Evolutionary conservation across 2,113 vertebrate species (phyloP).

Genomic region (Pelecanus crispus): DNA sequence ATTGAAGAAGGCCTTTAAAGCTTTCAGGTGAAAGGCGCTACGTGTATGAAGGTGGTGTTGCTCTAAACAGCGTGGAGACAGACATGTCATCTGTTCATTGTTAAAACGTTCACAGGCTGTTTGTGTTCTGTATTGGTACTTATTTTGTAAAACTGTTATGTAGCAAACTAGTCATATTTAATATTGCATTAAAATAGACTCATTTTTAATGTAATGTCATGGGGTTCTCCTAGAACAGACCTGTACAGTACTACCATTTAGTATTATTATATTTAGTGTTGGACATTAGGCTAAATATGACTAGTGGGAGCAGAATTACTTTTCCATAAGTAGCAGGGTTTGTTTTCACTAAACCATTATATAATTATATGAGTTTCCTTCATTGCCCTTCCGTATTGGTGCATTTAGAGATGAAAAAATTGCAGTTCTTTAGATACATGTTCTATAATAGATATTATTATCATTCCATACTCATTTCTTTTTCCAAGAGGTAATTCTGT

Average conservation of each 20-base stretch:
- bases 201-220: not conserved
- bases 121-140: not conserved
- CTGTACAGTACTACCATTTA: not conserved
- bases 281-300: not conserved
- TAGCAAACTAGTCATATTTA: not conserved
- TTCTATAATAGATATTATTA: not conserved
- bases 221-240: not conserved
- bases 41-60: not conserved
- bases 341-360: not conserved
- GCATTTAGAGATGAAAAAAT: not conserved
- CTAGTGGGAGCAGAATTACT: not conserved
- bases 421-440: not conserved
- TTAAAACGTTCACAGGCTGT: not conserved
- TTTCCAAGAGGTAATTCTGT: not conserved
- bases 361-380: not conserved
- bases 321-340: not conserved
- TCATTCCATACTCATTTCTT: not conserved
- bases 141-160: not conserved
- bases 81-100: not conserved
- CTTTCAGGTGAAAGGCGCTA: not conserved
- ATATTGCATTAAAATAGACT: not conserved
- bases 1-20: not conserved
- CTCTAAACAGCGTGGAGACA: not conserved
- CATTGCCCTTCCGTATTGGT: not conserved
- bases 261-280: not conserved